A percentile compares a stretch with the other conserved stretches of the same genome.
Conservation (phyloP, 2,888 invertebrate species). For the Cetonia aurata region DNA sequence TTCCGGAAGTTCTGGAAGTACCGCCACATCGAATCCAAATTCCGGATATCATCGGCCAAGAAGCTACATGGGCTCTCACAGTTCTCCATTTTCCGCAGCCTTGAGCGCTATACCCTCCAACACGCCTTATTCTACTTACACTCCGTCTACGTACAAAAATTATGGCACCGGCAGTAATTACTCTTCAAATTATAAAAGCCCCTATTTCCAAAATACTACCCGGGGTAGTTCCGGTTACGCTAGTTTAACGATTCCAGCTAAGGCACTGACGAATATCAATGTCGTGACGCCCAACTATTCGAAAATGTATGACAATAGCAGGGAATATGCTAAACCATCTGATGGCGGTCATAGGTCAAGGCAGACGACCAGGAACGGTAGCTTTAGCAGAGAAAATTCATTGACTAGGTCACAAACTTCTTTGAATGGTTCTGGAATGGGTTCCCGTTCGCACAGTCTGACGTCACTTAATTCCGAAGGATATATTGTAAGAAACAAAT, state of each 20-base stretch:
- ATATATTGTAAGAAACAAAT: constrained; percentile 78
- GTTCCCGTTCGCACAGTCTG: constrained; percentile 74
- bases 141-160: constrained; percentile 49
- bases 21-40: constrained; percentile 47
- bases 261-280: constrained; percentile 71
- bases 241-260: constrained; percentile 75
- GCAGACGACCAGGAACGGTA: constrained; percentile 56
- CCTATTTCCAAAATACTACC: constrained; percentile 67
- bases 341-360: constrained; percentile 66
- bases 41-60: constrained; percentile 52
- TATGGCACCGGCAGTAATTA: constrained; percentile 43
- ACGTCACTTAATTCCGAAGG: constrained; percentile 84
- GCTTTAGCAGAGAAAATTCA: constrained; percentile 61
- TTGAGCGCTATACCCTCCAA: constrained; percentile 47
- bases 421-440: constrained; percentile 60
- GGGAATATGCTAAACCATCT: constrained; percentile 58
- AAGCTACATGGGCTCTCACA: constrained; percentile 50
- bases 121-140: constrained; percentile 61
- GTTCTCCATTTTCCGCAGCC: constrained; percentile 41
- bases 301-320: constrained; percentile 62
- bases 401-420: constrained; percentile 62
- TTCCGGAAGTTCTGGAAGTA: constrained; percentile 48
- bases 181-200: constrained; percentile 63
- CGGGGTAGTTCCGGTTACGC: constrained; percentile 77
- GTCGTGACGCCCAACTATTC: constrained; percentile 69